Evolutionary conservation across 2,113 vertebrate genomes (phyloP).

Genomic region (Sigmodon hispidus): DNA sequence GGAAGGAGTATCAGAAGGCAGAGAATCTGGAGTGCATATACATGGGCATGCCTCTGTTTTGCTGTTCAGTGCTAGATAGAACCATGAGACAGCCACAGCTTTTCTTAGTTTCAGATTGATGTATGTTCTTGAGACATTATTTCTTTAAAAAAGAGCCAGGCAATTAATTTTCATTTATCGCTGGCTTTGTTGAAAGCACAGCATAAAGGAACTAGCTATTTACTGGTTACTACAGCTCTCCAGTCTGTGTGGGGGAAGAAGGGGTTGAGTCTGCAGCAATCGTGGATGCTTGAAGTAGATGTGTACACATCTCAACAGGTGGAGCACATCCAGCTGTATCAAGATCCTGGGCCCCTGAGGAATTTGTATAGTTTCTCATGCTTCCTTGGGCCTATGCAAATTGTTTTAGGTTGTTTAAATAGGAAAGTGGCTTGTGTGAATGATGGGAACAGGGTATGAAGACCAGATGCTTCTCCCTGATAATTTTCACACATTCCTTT

Average conservation of each 20-base stretch:
- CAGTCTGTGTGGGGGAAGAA: background rate
- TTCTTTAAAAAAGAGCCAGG: background rate
- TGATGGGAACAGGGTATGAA: constrained; percentile 35
- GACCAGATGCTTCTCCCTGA: constrained; percentile 11
- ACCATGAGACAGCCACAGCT: background rate
- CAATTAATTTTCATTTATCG: constrained; percentile 14
- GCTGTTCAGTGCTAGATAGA: background rate
- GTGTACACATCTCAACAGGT: background rate
- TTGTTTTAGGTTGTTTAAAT: background rate
- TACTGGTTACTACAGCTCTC: background rate
- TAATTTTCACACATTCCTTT: constrained; percentile 66
- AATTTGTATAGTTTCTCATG: constrained; percentile 26
- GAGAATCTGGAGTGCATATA: background rate
- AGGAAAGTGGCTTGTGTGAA: background rate
- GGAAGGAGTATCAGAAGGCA: background rate
- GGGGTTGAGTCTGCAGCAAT: background rate
- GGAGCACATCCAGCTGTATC: background rate
- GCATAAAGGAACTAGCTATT: background rate
- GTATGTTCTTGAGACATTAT: constrained; percentile 14
- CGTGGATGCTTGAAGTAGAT: background rate
- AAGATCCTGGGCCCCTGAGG: background rate
- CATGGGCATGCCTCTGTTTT: background rate
- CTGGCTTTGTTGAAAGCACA: constrained; percentile 26
- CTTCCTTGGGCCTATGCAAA: constrained; percentile 44
- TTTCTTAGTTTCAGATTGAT: constrained; percentile 20